phyloP scores from a whole-genome alignment of 2,797 vertebrate species.

The Limnodromus scolopaceus region DNA sequence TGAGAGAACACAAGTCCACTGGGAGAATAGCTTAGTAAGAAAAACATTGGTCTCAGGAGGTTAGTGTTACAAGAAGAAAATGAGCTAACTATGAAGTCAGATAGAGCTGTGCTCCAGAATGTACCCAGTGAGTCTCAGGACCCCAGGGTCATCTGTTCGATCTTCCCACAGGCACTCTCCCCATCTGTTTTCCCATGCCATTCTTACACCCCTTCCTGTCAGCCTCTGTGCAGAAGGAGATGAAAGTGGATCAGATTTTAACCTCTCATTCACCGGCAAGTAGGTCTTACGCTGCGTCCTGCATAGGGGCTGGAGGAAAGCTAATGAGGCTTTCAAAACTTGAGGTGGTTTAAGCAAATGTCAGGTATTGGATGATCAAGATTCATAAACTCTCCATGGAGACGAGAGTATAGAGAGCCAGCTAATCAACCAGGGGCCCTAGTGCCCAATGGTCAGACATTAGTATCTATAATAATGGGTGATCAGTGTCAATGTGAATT shows the following conservation, averaged over 20 bases:
- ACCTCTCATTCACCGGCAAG: neutral
- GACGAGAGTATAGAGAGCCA: neutral
- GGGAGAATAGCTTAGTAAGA: neutral
- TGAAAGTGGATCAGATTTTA: neutral
- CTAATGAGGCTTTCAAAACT: neutral
- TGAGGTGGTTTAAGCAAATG: neutral
- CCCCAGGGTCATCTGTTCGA: neutral
- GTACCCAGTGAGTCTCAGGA: neutral
- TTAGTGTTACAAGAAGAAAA: neutral
- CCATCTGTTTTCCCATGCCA: constrained; percentile 33
- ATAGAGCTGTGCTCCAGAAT: neutral
- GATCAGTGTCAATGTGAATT: neutral
- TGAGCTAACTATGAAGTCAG: neutral
- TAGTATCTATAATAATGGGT: constrained; percentile 3
- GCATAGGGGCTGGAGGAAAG: neutral
- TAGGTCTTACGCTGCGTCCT: neutral
- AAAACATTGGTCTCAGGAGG: neutral
- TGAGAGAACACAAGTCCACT: neutral
- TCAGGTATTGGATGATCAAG: neutral
- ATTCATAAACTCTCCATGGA: neutral
- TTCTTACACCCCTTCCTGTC: neutral
- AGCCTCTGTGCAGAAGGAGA: neutral
- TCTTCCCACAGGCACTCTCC: constrained; percentile 13
- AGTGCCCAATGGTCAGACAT: neutral
- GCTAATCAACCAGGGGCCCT: neutral